phyloP scores from a whole-genome alignment of 2,113 vertebrate genomes.

The Carollia perspicillata region DNA sequence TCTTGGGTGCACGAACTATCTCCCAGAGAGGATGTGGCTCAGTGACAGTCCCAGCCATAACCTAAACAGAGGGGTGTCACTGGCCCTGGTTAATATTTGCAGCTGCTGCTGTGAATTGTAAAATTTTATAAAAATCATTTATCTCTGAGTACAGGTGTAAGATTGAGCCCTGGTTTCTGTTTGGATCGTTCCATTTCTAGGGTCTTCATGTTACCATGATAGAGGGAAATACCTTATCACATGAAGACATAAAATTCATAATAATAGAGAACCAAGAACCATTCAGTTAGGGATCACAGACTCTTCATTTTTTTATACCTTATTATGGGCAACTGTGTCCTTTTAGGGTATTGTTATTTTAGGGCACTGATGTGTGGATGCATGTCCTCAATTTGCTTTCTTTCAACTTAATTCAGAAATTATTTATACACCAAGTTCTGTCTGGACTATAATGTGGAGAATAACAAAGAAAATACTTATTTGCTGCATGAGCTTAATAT shows the following conservation, averaged over 20 bases:
- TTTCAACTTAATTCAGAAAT: conserved; percentile 15
- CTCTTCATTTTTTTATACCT: conserved; percentile 9
- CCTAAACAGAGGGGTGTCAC: conserved; percentile 46
- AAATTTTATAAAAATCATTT: conserved; percentile 17
- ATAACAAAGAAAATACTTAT: not conserved
- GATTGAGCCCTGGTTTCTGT: not conserved
- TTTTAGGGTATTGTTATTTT: not conserved
- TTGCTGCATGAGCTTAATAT: not conserved
- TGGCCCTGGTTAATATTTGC: conserved; percentile 21
- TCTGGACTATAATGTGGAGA: not conserved
- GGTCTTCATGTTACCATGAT: not conserved
- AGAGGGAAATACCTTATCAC: not conserved
- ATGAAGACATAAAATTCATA: not conserved
- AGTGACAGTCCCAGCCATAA: conserved; percentile 52
- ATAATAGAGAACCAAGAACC: not conserved
- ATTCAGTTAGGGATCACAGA: not conserved
- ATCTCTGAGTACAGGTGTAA: not conserved
- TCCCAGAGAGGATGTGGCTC: conserved; percentile 59
- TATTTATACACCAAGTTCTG: not conserved
- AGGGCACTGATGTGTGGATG: not conserved
- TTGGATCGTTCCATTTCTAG: not conserved
- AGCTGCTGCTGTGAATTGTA: not conserved
- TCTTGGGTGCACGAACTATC: conserved; percentile 49
- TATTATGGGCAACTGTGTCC: not conserved
- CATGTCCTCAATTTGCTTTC: conserved; percentile 10